A percentile compares a stretch with the other conserved stretches of the same genome.
phyloP scores from a whole-genome alignment of 2,888 invertebrate species.

The Microchrysa polita region DNA sequence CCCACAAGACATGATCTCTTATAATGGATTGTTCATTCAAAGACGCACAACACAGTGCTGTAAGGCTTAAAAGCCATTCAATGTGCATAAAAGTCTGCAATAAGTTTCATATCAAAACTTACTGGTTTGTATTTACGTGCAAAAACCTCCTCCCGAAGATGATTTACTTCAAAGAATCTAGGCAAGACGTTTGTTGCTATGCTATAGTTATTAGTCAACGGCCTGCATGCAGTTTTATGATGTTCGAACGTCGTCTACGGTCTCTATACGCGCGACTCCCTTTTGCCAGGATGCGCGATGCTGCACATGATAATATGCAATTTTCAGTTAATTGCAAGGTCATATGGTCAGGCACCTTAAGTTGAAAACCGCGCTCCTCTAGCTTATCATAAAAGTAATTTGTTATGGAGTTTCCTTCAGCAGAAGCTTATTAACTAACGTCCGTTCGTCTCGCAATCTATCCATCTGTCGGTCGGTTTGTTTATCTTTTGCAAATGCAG shows the following conservation, averaged over 20 bases:
- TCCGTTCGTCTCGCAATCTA: not conserved
- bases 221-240: not conserved
- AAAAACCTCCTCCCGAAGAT: not conserved
- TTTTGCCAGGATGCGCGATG: not conserved
- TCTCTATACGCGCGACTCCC: too few relatives aligned
- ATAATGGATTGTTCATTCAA: slow-evolving; percentile 3
- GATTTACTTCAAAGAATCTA: not conserved
- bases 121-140: not conserved
- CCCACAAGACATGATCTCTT: not conserved
- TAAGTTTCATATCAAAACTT: not conserved
- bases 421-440: slow-evolving; percentile 25
- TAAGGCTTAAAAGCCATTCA: not conserved
- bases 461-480: not conserved
- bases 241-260: not conserved
- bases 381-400: slow-evolving; percentile 4
- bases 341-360: not conserved
- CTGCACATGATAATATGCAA: not conserved
- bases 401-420: slow-evolving; percentile 31
- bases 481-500: too few relatives aligned
- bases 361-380: not conserved
- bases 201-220: not conserved
- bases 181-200: not conserved
- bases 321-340: slow-evolving; percentile 3
- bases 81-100: not conserved
- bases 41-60: not conserved